Evolutionary conservation across 2,113 vertebrate species (phyloP).

Genomic region (Excalfactoria chinensis): DNA sequence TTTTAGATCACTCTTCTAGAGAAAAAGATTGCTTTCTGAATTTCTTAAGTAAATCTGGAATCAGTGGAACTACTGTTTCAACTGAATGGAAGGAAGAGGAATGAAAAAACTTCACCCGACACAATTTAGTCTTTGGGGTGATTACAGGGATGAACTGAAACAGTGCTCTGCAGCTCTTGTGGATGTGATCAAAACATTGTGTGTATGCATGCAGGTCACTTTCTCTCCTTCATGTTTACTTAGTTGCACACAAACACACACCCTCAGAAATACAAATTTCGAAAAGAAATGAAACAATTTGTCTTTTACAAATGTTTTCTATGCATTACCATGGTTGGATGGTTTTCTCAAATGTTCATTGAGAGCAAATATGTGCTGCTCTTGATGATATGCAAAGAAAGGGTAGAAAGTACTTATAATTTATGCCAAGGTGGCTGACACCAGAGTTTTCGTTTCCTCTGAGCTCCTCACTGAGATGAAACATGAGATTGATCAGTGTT

Average conservation of each 20-base stretch:
- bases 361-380: background rate
- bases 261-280: background rate
- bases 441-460: background rate
- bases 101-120: background rate
- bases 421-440: background rate
- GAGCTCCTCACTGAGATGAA: background rate
- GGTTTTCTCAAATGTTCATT: background rate
- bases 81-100: background rate
- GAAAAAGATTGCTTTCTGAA: background rate
- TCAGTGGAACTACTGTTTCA: background rate
- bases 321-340: background rate
- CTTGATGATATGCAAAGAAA: background rate
- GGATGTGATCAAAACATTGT: background rate
- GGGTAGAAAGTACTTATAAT: background rate
- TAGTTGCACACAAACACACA: background rate
- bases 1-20: background rate
- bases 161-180: background rate
- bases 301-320: background rate
- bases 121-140: background rate
- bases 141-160: background rate
- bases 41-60: background rate
- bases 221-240: background rate
- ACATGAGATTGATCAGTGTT: background rate
- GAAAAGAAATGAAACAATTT: background rate
- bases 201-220: fast-evolving